Percentiles rank a stretch among this genome's conserved stretches.
Conservation (phyloP, 2,797 vertebrate species). For the Crocidura indochinensis region DNA sequence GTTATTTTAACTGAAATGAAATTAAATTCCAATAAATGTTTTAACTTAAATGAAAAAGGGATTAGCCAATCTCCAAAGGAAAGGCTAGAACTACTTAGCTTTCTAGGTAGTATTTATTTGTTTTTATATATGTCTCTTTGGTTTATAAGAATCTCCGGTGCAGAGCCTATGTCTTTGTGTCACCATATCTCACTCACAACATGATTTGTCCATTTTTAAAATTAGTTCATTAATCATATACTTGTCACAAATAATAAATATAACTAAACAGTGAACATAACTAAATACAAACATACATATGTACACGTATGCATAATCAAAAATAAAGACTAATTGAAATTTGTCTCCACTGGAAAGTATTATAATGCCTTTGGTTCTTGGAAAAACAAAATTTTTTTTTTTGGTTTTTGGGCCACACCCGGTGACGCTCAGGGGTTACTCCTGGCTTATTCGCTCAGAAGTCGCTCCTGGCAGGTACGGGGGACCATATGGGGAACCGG, state of each 20-base stretch:
- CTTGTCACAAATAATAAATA: not conserved
- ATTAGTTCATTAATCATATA: not conserved
- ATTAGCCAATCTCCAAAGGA: not conserved
- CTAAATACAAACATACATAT: not conserved
- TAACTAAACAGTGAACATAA: conserved; percentile 23
- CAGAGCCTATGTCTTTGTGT: not conserved
- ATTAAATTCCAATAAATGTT: not conserved
- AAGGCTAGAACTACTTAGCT: not conserved
- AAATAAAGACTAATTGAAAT: not conserved
- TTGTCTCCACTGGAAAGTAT: not conserved
- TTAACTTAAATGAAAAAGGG: not conserved
- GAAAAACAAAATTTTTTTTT: too few species aligned
- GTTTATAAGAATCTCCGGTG: not conserved
- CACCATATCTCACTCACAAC: conserved; percentile 4
- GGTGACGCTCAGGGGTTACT: too few species aligned
- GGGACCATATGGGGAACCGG: too few species aligned
- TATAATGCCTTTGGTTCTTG: conserved; percentile 24
- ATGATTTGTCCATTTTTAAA: not conserved
- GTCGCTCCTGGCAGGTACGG: too few species aligned
- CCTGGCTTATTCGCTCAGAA: too few species aligned
- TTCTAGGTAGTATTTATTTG: not conserved
- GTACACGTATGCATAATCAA: not conserved
- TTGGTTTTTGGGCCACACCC: too few species aligned
- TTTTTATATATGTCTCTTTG: not conserved
- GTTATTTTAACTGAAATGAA: not conserved